phyloP scores from a whole-genome alignment of 1,140 invertebrate genomes.

The Acromyrmex charruanus region DNA sequence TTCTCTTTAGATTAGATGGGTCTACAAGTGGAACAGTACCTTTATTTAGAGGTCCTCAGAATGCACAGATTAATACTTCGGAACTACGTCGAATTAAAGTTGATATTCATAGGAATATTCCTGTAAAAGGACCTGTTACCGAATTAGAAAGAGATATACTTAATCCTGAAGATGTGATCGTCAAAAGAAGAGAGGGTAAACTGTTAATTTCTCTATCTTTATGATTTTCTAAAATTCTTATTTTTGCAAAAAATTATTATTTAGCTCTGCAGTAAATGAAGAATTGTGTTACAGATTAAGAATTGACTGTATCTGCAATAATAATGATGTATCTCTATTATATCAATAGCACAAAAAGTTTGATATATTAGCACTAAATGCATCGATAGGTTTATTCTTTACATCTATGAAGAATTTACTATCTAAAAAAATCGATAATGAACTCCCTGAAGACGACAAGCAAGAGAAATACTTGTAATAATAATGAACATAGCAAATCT shows the following conservation, averaged over 20 bases:
- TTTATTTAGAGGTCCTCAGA: conserved; percentile 75
- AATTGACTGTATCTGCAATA: neutral
- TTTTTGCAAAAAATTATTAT: conserved; percentile 17
- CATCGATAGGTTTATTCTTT: neutral
- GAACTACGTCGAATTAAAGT: conserved; percentile 77
- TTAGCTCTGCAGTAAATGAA: neutral
- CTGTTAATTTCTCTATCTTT: conserved; percentile 41
- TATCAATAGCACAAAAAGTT: neutral
- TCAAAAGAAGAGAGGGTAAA: conserved; percentile 78
- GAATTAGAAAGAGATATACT: conserved; percentile 70
- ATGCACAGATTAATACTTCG: conserved; percentile 56
- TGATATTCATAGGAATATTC: conserved; percentile 76
- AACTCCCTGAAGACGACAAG: conserved; percentile 7
- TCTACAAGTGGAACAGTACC: conserved; percentile 55
- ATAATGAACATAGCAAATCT: neutral
- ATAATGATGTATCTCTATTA: neutral
- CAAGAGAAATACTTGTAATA: neutral
- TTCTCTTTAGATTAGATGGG: conserved; percentile 65
- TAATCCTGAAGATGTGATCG: conserved; percentile 73
- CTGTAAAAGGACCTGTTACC: conserved; percentile 11
- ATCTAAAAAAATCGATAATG: neutral
- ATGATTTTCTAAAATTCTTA: conserved; percentile 13
- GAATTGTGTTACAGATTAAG: neutral
- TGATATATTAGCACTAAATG: neutral
- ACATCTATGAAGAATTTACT: neutral